Evolutionary conservation across 2,888 invertebrate species (phyloP).

Genomic region (Vanessa cardui): DNA sequence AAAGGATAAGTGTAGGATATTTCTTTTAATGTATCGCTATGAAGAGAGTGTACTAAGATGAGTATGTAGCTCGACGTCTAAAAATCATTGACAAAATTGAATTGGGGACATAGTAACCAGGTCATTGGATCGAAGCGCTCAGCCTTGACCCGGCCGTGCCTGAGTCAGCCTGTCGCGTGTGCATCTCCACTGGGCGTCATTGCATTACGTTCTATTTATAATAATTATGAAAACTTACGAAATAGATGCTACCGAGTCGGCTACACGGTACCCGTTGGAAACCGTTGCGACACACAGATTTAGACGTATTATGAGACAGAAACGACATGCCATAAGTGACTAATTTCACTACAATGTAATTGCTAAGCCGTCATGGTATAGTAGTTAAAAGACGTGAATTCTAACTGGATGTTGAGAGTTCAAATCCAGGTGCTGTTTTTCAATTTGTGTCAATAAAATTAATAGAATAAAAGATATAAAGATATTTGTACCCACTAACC

Average conservation of each 20-base stretch:
- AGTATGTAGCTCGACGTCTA: slow-evolving; percentile 23
- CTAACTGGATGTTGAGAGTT: no score
- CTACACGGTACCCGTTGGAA: slow-evolving; percentile 16
- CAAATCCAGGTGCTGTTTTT: no score
- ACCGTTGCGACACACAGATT: background rate
- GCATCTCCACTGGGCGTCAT: slow-evolving; percentile 37
- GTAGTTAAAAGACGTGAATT: no score
- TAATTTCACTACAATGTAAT: no score
- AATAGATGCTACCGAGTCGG: slow-evolving; percentile 17
- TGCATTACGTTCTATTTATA: slow-evolving; percentile 38
- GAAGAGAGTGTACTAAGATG: background rate
- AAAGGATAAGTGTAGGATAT: no score
- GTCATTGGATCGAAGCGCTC: slow-evolving; percentile 56
- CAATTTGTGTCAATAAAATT: no score
- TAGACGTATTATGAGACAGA: background rate
- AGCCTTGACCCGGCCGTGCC: slow-evolving; percentile 55
- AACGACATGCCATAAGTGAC: no score
- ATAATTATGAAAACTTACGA: slow-evolving; percentile 41
- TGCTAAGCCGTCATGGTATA: no score
- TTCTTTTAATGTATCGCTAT: no score
- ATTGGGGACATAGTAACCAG: slow-evolving; percentile 60
- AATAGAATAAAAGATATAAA: no score
- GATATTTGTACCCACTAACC: no score
- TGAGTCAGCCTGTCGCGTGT: slow-evolving; percentile 56
- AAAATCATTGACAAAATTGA: slow-evolving; percentile 44